phyloP scores from a whole-genome alignment of 2,797 vertebrate species.

The Spea hammondii region DNA sequence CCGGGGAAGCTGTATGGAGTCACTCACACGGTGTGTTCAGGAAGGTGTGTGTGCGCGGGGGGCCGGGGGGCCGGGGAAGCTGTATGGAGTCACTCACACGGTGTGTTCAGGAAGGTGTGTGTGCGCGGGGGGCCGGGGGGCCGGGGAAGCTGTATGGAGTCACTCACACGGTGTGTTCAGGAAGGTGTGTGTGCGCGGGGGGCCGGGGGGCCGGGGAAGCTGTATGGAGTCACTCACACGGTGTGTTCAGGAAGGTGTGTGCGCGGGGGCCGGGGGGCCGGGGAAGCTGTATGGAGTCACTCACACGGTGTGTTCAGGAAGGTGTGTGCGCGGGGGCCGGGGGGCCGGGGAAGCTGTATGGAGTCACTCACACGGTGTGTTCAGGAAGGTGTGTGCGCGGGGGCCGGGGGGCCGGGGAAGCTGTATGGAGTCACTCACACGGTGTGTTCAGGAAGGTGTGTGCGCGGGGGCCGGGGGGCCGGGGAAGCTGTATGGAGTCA shows the following conservation, averaged over 20 bases:
- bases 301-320: background rate
- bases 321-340: background rate
- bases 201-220: no score
- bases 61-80: no score
- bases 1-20: no score
- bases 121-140: no score
- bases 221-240: constrained; percentile 1
- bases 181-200: no score
- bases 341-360: background rate
- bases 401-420: background rate
- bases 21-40: constrained; percentile 53
- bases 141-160: no score
- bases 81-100: no score
- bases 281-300: background rate
- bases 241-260: background rate
- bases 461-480: no score
- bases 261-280: background rate
- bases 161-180: no score
- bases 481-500: no score
- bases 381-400: background rate
- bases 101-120: no score
- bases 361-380: background rate
- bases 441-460: background rate
- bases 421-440: background rate
- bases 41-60: background rate